Evolutionary conservation across 2,797 vertebrate genomes (phyloP).

Genomic region (Phrynocephalus vlangalii): DNA sequence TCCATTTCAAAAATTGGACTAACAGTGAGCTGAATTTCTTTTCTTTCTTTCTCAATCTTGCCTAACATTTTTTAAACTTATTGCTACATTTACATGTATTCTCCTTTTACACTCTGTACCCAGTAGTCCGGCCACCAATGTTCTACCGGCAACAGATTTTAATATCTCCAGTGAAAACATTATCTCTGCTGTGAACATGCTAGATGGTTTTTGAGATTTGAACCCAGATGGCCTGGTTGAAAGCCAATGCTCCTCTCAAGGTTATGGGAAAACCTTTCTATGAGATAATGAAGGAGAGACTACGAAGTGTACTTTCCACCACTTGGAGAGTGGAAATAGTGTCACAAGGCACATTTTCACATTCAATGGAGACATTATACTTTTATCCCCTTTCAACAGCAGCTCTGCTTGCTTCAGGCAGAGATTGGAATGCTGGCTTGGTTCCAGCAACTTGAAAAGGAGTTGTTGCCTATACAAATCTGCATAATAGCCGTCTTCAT

Average conservation of each 20-base stretch:
- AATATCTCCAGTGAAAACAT: neutral
- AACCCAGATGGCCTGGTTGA: neutral
- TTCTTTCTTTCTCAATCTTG: neutral
- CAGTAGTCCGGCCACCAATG: neutral
- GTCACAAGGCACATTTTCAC: constrained; percentile 37
- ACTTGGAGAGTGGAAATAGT: constrained; percentile 19
- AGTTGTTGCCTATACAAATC: constrained; percentile 67
- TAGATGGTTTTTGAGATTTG: neutral
- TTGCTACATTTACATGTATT: neutral
- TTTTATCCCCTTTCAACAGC: constrained; percentile 50
- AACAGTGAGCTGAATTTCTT: neutral
- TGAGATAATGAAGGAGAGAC: constrained; percentile 22
- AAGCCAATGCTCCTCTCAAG: neutral
- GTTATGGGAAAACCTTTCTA: neutral
- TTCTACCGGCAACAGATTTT: neutral
- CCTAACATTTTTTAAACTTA: neutral
- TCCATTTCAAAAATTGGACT: neutral
- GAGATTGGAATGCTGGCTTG: constrained; percentile 63
- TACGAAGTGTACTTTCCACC: constrained; percentile 1
- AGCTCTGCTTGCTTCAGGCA: constrained; percentile 56
- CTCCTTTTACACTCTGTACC: neutral
- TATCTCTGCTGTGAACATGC: neutral
- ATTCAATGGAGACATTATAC: constrained; percentile 41
- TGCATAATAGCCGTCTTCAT: constrained; percentile 65
- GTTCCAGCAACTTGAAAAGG: constrained; percentile 70